Evolutionary conservation across 2,113 vertebrate species (phyloP).

Genomic region (Strigops habroptila): DNA sequence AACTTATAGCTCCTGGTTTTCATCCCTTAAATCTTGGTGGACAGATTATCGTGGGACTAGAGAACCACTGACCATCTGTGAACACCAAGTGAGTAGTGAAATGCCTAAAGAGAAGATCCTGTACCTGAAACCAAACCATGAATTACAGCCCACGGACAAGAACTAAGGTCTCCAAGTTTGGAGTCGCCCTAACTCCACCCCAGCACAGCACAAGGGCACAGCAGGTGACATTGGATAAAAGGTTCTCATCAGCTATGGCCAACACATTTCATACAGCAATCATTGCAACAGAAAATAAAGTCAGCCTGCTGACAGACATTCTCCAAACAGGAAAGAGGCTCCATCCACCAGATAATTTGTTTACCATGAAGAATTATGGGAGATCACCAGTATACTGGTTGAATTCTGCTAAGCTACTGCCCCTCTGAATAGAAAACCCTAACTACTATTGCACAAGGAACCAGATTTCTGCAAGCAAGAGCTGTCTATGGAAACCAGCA

Average conservation of each 20-base stretch:
- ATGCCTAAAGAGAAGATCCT: not conserved
- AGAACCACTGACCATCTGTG: not conserved
- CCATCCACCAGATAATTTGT: not conserved
- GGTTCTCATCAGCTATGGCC: not conserved
- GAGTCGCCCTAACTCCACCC: not conserved
- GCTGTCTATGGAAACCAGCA: not conserved
- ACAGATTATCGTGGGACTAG: not conserved
- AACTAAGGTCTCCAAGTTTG: not conserved
- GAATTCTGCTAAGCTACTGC: not conserved
- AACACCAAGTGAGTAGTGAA: not conserved
- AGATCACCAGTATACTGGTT: not conserved
- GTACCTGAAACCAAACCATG: not conserved
- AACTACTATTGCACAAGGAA: not conserved
- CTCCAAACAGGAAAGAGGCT: not conserved
- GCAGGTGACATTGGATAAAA: not conserved
- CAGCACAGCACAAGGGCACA: not conserved
- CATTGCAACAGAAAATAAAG: not conserved
- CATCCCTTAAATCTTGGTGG: not conserved
- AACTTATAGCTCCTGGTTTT: not conserved
- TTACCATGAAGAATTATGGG: not conserved
- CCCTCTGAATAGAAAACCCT: not conserved
- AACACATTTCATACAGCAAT: not conserved
- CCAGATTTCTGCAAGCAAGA: not conserved
- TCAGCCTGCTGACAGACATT: not conserved
- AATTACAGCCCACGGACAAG: not conserved